Percentiles rank a stretch among this genome's conserved stretches.
phyloP scores from a whole-genome alignment of 2,888 invertebrate genomes.

The Plagodis pulveraria region DNA sequence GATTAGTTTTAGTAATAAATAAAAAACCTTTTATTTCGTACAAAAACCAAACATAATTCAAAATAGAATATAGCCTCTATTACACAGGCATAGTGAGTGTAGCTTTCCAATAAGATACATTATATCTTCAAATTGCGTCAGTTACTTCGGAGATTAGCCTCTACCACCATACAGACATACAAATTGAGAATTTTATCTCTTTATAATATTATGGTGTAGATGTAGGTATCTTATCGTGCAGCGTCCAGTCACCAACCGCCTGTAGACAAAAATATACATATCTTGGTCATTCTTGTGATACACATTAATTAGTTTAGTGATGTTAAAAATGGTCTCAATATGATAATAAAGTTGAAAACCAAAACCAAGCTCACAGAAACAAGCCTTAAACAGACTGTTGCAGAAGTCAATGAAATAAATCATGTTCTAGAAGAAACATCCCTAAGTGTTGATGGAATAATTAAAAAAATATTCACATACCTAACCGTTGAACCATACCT shows the following conservation, averaged over 20 bases:
- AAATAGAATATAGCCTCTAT: too few species aligned
- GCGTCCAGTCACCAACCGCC: slow-evolving; percentile 42
- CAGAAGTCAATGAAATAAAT: slow-evolving; percentile 34
- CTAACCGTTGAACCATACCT: slow-evolving; percentile 88
- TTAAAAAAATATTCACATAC: slow-evolving; percentile 51
- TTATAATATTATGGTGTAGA: too few species aligned
- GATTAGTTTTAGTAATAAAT: too few species aligned
- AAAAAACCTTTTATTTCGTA: too few species aligned
- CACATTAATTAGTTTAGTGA: slow-evolving; percentile 26
- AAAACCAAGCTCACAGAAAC: slow-evolving; percentile 17
- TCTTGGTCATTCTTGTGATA: slow-evolving; percentile 35
- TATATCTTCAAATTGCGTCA: too few species aligned
- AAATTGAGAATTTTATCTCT: too few species aligned
- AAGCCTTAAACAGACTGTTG: slow-evolving; percentile 35
- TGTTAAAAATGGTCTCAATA: slow-evolving; percentile 40
- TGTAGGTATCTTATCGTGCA: too few species aligned
- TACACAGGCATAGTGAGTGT: too few species aligned
- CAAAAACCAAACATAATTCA: too few species aligned
- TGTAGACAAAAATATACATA: slow-evolving; percentile 52
- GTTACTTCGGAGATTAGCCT: too few species aligned
- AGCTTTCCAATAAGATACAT: too few species aligned
- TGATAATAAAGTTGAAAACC: slow-evolving; percentile 33
- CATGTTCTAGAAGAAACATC: slow-evolving; percentile 25
- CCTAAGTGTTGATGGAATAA: slow-evolving; percentile 35
- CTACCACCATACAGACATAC: too few species aligned